Evolutionary conservation across 2,113 vertebrate genomes (phyloP).

Genomic region (Chionodraco myersi): DNA sequence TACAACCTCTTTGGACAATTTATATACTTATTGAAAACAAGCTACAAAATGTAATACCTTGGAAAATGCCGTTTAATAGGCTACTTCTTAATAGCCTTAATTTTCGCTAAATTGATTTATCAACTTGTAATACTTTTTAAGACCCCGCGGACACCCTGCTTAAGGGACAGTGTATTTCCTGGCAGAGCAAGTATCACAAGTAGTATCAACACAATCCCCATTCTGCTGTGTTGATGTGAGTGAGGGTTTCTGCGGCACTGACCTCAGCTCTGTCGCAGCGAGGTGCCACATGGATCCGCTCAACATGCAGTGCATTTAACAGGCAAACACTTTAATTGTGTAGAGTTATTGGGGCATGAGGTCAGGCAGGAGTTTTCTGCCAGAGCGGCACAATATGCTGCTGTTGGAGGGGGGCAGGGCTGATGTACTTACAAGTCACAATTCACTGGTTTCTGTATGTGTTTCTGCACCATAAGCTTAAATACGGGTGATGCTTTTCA

Average conservation of each 20-base stretch:
- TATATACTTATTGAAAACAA: too few relatives aligned
- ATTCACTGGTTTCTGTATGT: background rate
- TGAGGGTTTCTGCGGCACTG: constrained; percentile 30
- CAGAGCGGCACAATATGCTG: constrained; percentile 26
- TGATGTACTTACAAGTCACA: constrained; percentile 1
- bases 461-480: constrained; percentile 6
- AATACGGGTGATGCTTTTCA: background rate
- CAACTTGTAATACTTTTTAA: too few relatives aligned
- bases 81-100: too few relatives aligned
- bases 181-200: constrained; percentile 7
- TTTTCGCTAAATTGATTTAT: too few relatives aligned
- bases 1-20: too few relatives aligned
- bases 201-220: constrained; percentile 22
- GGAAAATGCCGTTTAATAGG: too few relatives aligned
- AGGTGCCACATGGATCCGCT: constrained; percentile 35
- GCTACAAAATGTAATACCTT: too few relatives aligned
- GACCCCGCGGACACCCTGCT: too few relatives aligned
- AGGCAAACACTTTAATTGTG: constrained; percentile 35
- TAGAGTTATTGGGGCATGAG: constrained; percentile 43
- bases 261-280: constrained; percentile 46
- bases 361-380: constrained; percentile 45
- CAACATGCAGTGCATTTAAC: constrained; percentile 14
- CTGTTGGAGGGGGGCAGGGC: background rate
- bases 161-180: background rate
- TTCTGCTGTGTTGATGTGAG: constrained; percentile 47